Conservation (phyloP, 2,888 invertebrate genomes). For the Neoascia interrupta region DNA sequence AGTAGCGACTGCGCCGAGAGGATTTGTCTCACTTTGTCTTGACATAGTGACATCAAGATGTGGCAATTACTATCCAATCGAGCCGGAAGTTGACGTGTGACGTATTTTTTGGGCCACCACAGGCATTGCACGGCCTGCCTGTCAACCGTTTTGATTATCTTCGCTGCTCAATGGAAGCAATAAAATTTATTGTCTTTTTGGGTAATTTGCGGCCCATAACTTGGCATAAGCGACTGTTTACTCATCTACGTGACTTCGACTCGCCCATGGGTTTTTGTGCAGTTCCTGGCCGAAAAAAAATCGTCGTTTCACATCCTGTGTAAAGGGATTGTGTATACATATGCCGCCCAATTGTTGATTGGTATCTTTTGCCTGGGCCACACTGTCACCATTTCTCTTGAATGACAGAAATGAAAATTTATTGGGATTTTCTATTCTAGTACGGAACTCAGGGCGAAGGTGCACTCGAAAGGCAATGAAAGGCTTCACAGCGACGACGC, state of each 20-base stretch:
- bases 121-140: neutral
- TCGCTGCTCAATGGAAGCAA: slow-evolving; percentile 8
- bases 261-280: slow-evolving; percentile 47
- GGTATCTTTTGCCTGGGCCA: slow-evolving; percentile 49
- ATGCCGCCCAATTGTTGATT: slow-evolving; percentile 57
- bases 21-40: slow-evolving; percentile 49
- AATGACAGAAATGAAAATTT: slow-evolving; percentile 65
- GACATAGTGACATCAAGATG: slow-evolving; percentile 43
- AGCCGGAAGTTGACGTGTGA: slow-evolving; percentile 63
- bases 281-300: slow-evolving; percentile 54
- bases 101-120: slow-evolving; percentile 43
- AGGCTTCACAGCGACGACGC: slow-evolving; percentile 4
- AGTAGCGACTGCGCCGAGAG: slow-evolving; percentile 14
- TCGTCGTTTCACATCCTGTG: no score
- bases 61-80: slow-evolving; percentile 43
- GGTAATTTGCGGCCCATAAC: slow-evolving; percentile 56
- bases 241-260: slow-evolving; percentile 60
- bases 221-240: slow-evolving; percentile 60
- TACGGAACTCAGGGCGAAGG: slow-evolving; percentile 4
- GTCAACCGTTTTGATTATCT: slow-evolving; percentile 34
- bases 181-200: slow-evolving; percentile 54
- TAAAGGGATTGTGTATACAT: neutral
- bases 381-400: slow-evolving; percentile 56
- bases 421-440: slow-evolving; percentile 57
- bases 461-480: slow-evolving; percentile 23